Percentiles rank a stretch among this genome's conserved stretches.
Evolutionary conservation across 2,797 vertebrate species (phyloP).

Genomic region (Spinus olivaceus): DNA sequence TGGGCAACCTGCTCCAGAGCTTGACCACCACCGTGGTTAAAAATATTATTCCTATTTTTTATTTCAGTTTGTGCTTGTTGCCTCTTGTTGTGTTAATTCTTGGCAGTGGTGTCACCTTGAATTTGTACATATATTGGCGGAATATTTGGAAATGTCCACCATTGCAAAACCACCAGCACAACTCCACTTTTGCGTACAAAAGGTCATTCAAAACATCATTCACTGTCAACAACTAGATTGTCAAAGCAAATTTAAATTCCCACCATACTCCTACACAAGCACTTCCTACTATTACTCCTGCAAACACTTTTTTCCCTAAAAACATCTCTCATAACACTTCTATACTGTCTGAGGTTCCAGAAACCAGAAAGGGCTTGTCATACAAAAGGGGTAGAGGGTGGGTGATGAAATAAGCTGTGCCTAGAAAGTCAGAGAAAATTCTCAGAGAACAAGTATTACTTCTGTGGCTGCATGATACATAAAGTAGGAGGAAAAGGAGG

Average conservation of each 20-base stretch:
- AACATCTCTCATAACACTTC: neutral
- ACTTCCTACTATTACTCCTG: constrained; percentile 19
- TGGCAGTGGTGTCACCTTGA: neutral
- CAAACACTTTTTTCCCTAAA: neutral
- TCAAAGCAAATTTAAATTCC: constrained; percentile 38
- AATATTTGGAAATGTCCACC: neutral
- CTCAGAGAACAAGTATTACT: neutral
- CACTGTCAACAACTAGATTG: neutral
- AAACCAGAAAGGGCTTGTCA: constrained; percentile 1
- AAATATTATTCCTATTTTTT: neutral
- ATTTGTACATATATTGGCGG: neutral
- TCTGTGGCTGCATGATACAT: neutral
- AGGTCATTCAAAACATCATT: constrained; percentile 19
- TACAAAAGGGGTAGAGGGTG: neutral
- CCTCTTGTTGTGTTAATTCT: neutral
- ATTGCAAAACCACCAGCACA: neutral
- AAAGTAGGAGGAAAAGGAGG: neutral
- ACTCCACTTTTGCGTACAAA: neutral
- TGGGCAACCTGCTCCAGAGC: neutral
- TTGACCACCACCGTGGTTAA: neutral
- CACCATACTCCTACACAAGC: constrained; percentile 8
- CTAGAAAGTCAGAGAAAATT: neutral
- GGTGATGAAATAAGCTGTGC: neutral
- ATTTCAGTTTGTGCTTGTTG: neutral
- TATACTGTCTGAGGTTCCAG: neutral